These are phyloP conservation scores for Mimas tiliae DNA, from an alignment of 2,888 invertebrate genomes.

Conservation along the genomic window DNA sequence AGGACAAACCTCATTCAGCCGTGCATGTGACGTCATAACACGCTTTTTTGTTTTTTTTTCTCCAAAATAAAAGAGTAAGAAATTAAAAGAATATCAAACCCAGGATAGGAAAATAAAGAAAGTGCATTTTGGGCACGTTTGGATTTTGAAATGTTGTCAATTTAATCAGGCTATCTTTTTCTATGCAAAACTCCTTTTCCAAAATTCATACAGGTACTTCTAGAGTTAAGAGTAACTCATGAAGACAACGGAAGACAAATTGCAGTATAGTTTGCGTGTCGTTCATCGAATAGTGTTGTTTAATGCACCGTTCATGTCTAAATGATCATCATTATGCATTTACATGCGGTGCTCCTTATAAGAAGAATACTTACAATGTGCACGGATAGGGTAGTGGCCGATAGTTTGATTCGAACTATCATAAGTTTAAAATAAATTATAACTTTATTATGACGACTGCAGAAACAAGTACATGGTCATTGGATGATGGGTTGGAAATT, in stretches of 20 bases:
- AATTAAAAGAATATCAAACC: too few relatives aligned
- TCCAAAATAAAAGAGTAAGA: too few relatives aligned
- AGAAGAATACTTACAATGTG: not conserved
- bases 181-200: not conserved
- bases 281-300: constrained; percentile 1
- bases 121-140: too few relatives aligned
- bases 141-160: too few relatives aligned
- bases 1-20: too few relatives aligned
- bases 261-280: not conserved
- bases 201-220: not conserved
- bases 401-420: not conserved
- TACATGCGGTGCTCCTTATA: constrained; percentile 35
- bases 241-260: constrained; percentile 2
- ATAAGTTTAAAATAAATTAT: not conserved
- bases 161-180: too few relatives aligned
- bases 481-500: too few relatives aligned
- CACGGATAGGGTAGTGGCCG: not conserved
- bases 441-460: not conserved
- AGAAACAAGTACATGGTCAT: too few relatives aligned
- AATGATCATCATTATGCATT: constrained; percentile 37
- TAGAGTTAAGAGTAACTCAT: not conserved
- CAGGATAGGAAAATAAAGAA: too few relatives aligned
- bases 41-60: too few relatives aligned
- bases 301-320: constrained; percentile 32
- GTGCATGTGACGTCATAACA: too few relatives aligned